Evolutionary conservation across 2,797 vertebrate genomes (phyloP).

Genomic region (Tiaroga cobitis): DNA sequence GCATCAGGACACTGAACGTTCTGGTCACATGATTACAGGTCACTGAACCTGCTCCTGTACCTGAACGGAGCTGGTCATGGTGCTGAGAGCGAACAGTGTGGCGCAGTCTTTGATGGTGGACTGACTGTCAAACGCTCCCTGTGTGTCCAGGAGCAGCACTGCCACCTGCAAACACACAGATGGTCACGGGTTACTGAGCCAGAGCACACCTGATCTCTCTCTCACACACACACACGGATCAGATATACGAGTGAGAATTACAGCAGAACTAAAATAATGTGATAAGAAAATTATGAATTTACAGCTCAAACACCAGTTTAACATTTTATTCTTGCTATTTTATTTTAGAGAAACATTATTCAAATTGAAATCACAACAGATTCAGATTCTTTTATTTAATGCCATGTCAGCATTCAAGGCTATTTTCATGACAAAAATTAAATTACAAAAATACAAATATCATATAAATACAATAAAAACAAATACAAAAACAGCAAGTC

Average conservation of each 20-base stretch:
- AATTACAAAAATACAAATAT: too few relatives aligned
- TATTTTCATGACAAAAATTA: too few relatives aligned
- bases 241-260: background rate
- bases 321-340: too few relatives aligned
- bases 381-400: too few relatives aligned
- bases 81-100: constrained; percentile 97
- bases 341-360: too few relatives aligned
- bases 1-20: background rate
- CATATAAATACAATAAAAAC: too few relatives aligned
- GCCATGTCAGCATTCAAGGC: too few relatives aligned
- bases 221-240: background rate
- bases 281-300: background rate
- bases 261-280: background rate
- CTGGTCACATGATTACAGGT: background rate
- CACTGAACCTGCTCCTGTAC: constrained; percentile 68
- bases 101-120: constrained; percentile 99
- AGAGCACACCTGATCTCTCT: background rate
- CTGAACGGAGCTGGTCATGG: constrained; percentile 99
- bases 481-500: too few relatives aligned
- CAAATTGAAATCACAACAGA: too few relatives aligned
- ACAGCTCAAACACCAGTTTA: too few relatives aligned
- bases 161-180: constrained; percentile 82
- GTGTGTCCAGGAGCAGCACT: constrained; percentile 95
- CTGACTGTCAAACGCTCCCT: constrained; percentile 98
- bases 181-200: constrained; percentile 2